A percentile compares a stretch with the other conserved stretches of the same genome.
Evolutionary conservation across 2,888 invertebrate species (phyloP).

Genomic region (Junonia oenone): DNA sequence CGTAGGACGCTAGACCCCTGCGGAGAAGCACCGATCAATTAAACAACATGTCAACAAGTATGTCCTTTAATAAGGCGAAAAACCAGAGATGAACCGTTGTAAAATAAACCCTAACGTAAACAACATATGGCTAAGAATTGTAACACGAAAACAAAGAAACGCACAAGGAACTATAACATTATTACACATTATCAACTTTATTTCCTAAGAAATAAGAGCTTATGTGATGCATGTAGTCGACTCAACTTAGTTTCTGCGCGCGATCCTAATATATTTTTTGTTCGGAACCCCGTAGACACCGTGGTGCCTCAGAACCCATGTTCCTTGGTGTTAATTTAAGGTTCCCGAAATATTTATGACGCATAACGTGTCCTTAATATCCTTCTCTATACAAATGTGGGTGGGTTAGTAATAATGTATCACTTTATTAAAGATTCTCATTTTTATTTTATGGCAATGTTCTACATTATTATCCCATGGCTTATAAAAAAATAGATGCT

Average conservation of each 20-base stretch:
- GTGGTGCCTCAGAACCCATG: conserved; percentile 76
- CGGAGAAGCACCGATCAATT: conserved; percentile 77
- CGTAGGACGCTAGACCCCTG: conserved; percentile 67
- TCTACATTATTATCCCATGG: neutral
- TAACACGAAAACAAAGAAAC: conserved; percentile 39
- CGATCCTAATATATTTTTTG: conserved; percentile 68
- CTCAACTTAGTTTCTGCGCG: conserved; percentile 61
- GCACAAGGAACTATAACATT: conserved; percentile 8
- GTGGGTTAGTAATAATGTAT: conserved; percentile 69
- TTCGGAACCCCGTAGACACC: conserved; percentile 64
- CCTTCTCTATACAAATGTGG: conserved; percentile 73
- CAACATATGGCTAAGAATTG: conserved; percentile 53
- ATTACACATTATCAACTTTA: conserved; percentile 19
- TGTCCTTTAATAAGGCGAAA: conserved; percentile 69
- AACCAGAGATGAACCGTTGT: conserved; percentile 43
- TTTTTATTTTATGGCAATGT: neutral
- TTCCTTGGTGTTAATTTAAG: conserved; percentile 79
- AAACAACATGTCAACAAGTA: conserved; percentile 80
- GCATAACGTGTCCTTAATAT: conserved; percentile 75
- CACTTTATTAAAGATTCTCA: conserved; percentile 60
- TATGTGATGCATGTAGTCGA: conserved; percentile 36
- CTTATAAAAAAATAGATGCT: neutral
- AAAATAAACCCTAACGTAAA: conserved; percentile 63
- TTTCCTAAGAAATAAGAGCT: conserved; percentile 24
- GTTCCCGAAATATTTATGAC: conserved; percentile 79